phyloP scores from a whole-genome alignment of 2,113 vertebrate genomes.

The Isichthys henryi region DNA sequence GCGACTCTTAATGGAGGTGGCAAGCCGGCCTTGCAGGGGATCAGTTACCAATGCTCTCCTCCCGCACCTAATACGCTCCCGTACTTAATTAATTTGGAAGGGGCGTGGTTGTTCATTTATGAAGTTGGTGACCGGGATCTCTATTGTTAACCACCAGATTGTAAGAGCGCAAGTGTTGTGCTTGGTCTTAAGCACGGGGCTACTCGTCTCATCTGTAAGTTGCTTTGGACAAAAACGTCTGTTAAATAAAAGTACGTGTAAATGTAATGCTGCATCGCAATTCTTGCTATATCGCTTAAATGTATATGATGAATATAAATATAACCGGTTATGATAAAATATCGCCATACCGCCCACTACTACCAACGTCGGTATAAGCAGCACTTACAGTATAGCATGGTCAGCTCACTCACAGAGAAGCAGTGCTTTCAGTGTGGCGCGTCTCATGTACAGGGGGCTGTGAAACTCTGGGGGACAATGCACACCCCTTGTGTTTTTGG shows the following conservation, averaged over 20 bases:
- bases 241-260: neutral
- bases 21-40: conserved; percentile 4
- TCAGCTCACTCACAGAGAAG: neutral
- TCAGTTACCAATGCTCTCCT: neutral
- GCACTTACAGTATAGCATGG: neutral
- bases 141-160: neutral
- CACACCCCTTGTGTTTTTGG: neutral
- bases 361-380: neutral
- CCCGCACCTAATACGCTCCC: conserved; percentile 38
- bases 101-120: conserved; percentile 11
- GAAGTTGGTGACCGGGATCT: neutral
- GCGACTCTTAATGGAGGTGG: conserved; percentile 35
- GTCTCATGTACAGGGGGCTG: neutral
- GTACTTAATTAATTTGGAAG: conserved; percentile 42
- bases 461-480: neutral
- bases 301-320: neutral
- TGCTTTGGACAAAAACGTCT: neutral
- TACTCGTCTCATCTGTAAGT: neutral
- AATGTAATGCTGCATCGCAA: neutral
- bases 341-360: neutral
- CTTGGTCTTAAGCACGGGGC: neutral
- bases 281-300: neutral
- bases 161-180: neutral
- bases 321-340: neutral
- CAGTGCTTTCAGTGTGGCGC: neutral